phyloP scores from a whole-genome alignment of 2,797 vertebrate genomes.

The Lemur catta region DNA sequence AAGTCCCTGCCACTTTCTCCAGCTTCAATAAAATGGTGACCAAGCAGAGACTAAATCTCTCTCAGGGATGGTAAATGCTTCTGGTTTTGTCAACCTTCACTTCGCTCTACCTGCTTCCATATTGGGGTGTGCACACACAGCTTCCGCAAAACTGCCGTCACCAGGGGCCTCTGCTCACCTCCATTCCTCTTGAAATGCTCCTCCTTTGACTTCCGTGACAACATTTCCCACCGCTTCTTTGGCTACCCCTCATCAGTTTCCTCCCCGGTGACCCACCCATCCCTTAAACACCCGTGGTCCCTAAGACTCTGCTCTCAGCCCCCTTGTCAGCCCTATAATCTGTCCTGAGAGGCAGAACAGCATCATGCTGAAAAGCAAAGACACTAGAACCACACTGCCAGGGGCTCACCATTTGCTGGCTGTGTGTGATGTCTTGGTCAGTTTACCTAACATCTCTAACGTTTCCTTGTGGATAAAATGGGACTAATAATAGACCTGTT shows the following conservation, averaged over 20 bases:
- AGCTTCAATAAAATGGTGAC: neutral
- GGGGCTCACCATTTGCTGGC: neutral
- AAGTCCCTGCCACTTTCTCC: neutral
- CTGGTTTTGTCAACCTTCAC: neutral
- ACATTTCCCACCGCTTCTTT: neutral
- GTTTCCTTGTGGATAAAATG: neutral
- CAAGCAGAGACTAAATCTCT: neutral
- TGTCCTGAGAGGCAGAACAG: neutral
- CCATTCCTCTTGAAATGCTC: neutral
- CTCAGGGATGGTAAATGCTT: neutral
- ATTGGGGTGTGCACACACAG: neutral
- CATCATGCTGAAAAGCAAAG: neutral
- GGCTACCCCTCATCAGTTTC: neutral
- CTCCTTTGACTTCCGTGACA: neutral
- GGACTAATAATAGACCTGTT: neutral
- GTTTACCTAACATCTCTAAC: neutral
- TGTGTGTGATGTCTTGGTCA: neutral
- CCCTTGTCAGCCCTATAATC: neutral
- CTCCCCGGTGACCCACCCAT: neutral
- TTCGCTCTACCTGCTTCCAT: neutral
- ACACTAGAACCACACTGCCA: neutral
- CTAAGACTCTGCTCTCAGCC: neutral
- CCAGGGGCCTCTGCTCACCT: neutral
- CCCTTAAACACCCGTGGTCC: neutral
- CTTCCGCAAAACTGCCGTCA: neutral